Evolutionary conservation across 2,797 vertebrate species (phyloP), one percentile per base, ranked within the genome.

Genomic region (Tenualosa thibaudeaui): DNA sequence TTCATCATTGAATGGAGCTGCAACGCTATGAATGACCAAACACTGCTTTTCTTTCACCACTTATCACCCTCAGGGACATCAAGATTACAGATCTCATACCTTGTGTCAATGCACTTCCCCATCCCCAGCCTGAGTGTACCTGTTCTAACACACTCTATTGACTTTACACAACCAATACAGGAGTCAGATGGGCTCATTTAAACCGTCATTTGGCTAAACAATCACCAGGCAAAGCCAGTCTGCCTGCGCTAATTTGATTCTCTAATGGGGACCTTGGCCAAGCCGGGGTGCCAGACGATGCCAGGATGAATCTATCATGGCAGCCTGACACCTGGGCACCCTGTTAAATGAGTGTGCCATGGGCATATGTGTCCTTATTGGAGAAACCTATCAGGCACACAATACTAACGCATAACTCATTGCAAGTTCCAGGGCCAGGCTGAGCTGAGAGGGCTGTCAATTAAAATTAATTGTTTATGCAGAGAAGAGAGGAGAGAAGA

Each of bases 381-480:
- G 83, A 90, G 37, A 93, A 90, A 88, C 90, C 89, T 85, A 86
- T 81, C 89, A 91, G 88, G 90, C 90, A 31, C 51, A 83, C 43
- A 54, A 88, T 54, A 83, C 85, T 91, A 86, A 92, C 92, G 89
- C 85, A 92, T 92, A 93, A 91, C 86, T 40, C 91, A 90, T 85
- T 40, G 81, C 87, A 91, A 88, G 90, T 17, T 86, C 65, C 68
- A 83, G 89, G 89, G 85, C 86, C 88, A 87, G n/a, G 53, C 87
- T 88, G 86, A 88, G 89, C 90, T 93, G 91, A 89, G 89, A 88
- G 90, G 89, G 68, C 86, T 90, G 91, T 89, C 88, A 93, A 90
- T 93, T 94, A 93, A 91, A 93, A 90, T 84, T 46, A 85, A 93
- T 91, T 88, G 49, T 90, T 91, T 89, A 88, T 82, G 26, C 2